A percentile compares a stretch with the other conserved stretches of the same genome.
phyloP scores from a whole-genome alignment of 2,113 vertebrate species.

The Myxocyprinus asiaticus region DNA sequence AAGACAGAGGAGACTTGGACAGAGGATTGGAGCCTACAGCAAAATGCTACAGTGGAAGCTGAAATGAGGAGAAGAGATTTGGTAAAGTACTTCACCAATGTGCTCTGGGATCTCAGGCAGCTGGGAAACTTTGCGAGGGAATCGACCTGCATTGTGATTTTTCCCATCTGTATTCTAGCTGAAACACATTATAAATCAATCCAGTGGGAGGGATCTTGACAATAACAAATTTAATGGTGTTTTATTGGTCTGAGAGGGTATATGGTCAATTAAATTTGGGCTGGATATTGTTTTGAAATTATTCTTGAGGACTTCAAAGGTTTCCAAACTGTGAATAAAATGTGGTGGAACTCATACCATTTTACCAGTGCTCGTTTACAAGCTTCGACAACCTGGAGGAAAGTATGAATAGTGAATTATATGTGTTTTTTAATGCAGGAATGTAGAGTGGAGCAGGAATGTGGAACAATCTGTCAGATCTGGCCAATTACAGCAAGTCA shows the following conservation, averaged over 20 bases:
- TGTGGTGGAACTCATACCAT: background rate
- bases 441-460: background rate
- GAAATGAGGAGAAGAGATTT: slow-evolving; percentile 14
- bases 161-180: slow-evolving; percentile 26
- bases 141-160: slow-evolving; percentile 28
- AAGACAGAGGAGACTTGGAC: slow-evolving; percentile 2
- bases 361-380: background rate
- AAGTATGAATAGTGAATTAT: background rate
- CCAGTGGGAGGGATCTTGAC: slow-evolving; percentile 38
- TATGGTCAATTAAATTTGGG: slow-evolving; percentile 44
- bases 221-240: slow-evolving; percentile 35
- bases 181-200: slow-evolving; percentile 45
- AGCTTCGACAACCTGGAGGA: background rate
- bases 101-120: slow-evolving; percentile 29
- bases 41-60: background rate
- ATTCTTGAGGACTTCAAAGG: slow-evolving; percentile 25
- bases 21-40: slow-evolving; percentile 5
- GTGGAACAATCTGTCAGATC: background rate
- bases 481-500: background rate
- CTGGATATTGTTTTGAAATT: slow-evolving; percentile 34
- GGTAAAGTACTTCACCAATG: slow-evolving; percentile 17
- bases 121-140: slow-evolving; percentile 19
- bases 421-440: background rate
- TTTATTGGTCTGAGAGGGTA: slow-evolving; percentile 43
- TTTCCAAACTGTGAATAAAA: slow-evolving; percentile 38